These are phyloP conservation scores for Physeter macrocephalus DNA, from an alignment of 2,113 vertebrate species.

Conservation along the genomic window DNA sequence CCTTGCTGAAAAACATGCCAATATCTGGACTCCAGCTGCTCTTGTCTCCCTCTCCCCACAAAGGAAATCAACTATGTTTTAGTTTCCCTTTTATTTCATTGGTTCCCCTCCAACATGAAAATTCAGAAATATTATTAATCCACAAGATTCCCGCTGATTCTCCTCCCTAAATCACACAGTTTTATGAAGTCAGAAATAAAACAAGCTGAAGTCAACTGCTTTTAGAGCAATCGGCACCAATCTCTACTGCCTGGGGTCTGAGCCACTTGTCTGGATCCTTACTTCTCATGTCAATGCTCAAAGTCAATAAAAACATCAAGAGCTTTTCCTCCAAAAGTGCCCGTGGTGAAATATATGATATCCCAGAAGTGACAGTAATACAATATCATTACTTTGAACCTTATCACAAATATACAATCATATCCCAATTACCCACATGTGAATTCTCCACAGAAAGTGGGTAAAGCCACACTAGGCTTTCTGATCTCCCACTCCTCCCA, in stretches of 20 bases:
- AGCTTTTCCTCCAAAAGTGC: background rate
- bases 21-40: background rate
- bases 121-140: conserved; percentile 43
- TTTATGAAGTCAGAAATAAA: conserved; percentile 47
- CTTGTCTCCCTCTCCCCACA: background rate
- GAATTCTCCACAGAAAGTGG: conserved; percentile 20
- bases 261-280: background rate
- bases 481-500: background rate
- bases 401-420: background rate
- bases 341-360: background rate
- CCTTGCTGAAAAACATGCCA: background rate
- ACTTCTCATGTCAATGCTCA: background rate
- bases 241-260: background rate
- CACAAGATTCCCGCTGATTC: conserved; percentile 19
- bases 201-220: background rate
- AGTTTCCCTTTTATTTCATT: background rate
- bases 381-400: background rate
- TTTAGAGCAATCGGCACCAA: background rate
- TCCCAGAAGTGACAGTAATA: background rate
- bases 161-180: background rate
- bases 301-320: conserved; percentile 35
- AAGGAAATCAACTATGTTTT: conserved; percentile 8
- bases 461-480: background rate
- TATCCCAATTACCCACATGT: background rate
- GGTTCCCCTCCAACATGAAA: background rate